phyloP scores from a whole-genome alignment of 2,113 vertebrate genomes.

The Galeopterus variegatus region DNA sequence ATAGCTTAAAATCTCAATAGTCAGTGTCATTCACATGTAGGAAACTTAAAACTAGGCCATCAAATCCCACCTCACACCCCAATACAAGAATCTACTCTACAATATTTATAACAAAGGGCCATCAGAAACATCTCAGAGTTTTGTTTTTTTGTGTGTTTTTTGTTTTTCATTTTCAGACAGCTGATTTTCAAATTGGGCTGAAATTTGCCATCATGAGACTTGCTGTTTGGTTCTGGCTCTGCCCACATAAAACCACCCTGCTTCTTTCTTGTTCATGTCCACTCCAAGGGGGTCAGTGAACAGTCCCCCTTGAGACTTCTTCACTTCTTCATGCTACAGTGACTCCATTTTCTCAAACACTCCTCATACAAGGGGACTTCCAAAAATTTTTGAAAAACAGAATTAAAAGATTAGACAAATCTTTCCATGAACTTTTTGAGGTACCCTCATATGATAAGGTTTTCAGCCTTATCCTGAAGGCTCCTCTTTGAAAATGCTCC shows the following conservation, averaged over 20 bases:
- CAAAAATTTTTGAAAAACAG: too few species aligned
- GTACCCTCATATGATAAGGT: not conserved
- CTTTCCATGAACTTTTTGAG: too few species aligned
- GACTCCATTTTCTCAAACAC: not conserved
- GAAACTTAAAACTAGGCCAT: constrained; percentile 25
- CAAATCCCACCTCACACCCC: not conserved
- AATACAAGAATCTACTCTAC: not conserved
- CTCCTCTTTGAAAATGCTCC: not conserved
- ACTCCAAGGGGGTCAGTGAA: not conserved
- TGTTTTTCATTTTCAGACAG: not conserved
- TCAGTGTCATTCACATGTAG: not conserved
- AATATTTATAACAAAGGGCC: constrained; percentile 30
- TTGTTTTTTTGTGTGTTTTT: not conserved
- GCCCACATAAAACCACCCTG: not conserved
- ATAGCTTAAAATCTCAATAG: not conserved
- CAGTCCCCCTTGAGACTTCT: not conserved
- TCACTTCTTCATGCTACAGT: not conserved
- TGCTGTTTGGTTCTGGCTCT: not conserved
- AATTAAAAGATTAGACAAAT: too few species aligned
- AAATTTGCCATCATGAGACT: not conserved
- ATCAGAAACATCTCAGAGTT: constrained; percentile 8
- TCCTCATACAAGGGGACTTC: not conserved
- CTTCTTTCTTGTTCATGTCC: not conserved
- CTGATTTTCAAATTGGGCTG: not conserved
- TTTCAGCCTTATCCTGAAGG: not conserved